Conservation (phyloP, 2,797 vertebrate species). For the Cyclura pinguis region DNA sequence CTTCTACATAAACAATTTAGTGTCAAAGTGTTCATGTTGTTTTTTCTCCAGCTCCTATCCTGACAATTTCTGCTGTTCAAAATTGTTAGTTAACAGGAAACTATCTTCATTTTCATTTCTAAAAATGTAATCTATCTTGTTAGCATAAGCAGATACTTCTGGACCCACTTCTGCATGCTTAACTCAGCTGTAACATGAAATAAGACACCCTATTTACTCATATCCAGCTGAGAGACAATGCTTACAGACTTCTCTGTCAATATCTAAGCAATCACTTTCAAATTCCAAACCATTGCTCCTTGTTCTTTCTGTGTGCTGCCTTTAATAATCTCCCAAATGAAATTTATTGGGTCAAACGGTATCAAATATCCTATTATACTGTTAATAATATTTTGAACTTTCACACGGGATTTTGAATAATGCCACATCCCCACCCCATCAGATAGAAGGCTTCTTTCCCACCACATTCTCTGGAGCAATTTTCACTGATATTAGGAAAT, state of each 20-base stretch:
- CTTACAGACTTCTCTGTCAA: neutral
- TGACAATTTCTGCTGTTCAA: neutral
- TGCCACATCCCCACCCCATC: neutral
- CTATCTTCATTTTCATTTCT: conserved; percentile 66
- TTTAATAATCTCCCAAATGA: conserved; percentile 22
- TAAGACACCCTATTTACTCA: conserved; percentile 31
- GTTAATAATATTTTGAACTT: conserved; percentile 24
- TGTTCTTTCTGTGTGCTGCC: neutral
- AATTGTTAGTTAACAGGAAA: conserved; percentile 37
- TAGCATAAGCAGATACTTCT: neutral
- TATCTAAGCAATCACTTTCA: conserved; percentile 7
- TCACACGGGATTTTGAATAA: conserved; percentile 22
- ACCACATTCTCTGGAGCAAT: conserved; percentile 20
- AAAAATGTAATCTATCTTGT: conserved; percentile 55
- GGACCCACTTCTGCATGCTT: conserved; percentile 51
- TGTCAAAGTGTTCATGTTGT: conserved; percentile 28
- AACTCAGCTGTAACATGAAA: neutral
- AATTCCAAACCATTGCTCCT: neutral
- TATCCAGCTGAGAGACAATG: neutral
- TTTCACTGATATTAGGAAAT: conserved; percentile 35
- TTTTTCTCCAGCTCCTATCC: neutral
- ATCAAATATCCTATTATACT: conserved; percentile 27
- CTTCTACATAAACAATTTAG: neutral
- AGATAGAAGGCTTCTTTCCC: neutral
- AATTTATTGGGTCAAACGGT: conserved; percentile 36